Evolutionary conservation across 30 jellyfish, hydroid and myxozoan genomes (phyloP), one percentile per base, ranked within the genome.

Genomic region (Catostylus mosaicus): DNA sequence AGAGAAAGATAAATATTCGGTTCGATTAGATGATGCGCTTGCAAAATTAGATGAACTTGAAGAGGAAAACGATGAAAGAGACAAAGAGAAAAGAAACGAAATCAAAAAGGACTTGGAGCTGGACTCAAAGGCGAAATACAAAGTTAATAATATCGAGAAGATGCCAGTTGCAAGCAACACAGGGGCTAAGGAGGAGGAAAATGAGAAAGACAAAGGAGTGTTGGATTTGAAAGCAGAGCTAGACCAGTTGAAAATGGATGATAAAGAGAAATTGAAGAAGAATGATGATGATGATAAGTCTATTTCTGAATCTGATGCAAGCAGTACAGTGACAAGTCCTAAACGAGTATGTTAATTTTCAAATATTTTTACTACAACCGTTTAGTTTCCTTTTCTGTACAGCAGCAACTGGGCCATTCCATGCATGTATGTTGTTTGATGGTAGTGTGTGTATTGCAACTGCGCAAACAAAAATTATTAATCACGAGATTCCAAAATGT

Each of bases 31-130:
- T 29, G 89, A 82, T 54, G 78, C 86, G 34, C 89, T 88, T 23
- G 88, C 97, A 10, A 88, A 80, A 73, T 63, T 78, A 10, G 89
- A 78, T 11, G 89, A 78, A 64, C 80, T 78, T 6, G 89, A 63
- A 22, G 88, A 77, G 3, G 78, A 60, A 0, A 61, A 40, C 73
- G 14, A 2, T 26, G 73, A 32, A 32, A 8, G 12, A 8, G 73
- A 29, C 12, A 9, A 32, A 20, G 18, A 16, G 73, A 61, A 61
- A 12, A 24, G 47, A 18, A 30, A 32, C 43, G 26, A 32, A 61
- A 16, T 29, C 16, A 61, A 61, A 18, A 61, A 19, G 73, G 43
- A 29, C 1, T 23, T 29, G 22, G 24, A 30, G 40, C 47, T 32
- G 16, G 73, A 61, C 20, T 29, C 43, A 18, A 19, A 8, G 24